Conservation (phyloP, 2,113 vertebrate genomes). For the Tauraco erythrolophus region DNA sequence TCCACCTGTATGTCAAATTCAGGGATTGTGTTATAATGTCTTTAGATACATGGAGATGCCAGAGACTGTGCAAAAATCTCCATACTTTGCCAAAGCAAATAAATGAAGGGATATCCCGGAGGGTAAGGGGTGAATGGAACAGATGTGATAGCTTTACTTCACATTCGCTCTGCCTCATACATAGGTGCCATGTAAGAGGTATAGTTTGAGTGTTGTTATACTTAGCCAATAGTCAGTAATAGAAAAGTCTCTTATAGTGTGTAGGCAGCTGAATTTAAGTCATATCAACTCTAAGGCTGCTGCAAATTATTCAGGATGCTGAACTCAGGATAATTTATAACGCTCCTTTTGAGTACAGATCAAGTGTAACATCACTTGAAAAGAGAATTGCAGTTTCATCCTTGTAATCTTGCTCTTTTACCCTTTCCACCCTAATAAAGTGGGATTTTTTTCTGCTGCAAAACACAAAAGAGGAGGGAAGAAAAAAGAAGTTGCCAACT, state of each 20-base stretch:
- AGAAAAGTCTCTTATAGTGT: background rate
- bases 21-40: background rate
- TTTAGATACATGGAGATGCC: background rate
- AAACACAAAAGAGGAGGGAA: background rate
- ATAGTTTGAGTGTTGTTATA: background rate
- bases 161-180: background rate
- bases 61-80: background rate
- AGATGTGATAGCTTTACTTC: slow-evolving; percentile 39
- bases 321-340: background rate
- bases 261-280: background rate
- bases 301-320: background rate
- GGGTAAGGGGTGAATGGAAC: background rate
- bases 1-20: slow-evolving; percentile 15
- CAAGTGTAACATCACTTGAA: background rate
- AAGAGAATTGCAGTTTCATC: background rate
- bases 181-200: background rate
- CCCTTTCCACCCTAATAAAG: background rate
- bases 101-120: background rate
- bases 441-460: background rate
- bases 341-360: background rate
- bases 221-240: background rate
- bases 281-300: background rate
- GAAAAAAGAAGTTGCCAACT: slow-evolving; percentile 10
- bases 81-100: slow-evolving; percentile 50
- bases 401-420: background rate